These are phyloP conservation scores for Pelodiscus sinensis DNA, from an alignment of 2,113 vertebrate genomes.

Conservation along the genomic window DNA sequence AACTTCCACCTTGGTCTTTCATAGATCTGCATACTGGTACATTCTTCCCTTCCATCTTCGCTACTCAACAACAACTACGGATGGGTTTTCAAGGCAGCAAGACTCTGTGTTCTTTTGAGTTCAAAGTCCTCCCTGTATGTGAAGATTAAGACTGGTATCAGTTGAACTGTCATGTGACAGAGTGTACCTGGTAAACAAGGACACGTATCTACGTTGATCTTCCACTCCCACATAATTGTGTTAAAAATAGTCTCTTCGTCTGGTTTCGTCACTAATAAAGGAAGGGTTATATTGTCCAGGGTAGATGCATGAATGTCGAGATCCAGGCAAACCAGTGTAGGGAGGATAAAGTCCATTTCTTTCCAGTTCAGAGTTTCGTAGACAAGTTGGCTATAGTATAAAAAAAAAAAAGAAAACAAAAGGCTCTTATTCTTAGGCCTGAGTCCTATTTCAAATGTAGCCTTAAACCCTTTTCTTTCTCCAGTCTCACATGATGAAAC, in stretches of 20 bases:
- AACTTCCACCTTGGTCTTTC: constrained; percentile 30
- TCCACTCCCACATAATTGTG: constrained; percentile 5
- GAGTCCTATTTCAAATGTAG: constrained; percentile 24
- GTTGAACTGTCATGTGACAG: constrained; percentile 19
- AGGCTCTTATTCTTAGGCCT: constrained; percentile 13
- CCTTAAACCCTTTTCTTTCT: background rate
- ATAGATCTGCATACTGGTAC: constrained; percentile 1
- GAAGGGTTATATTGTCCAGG: constrained; percentile 96
- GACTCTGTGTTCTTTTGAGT: background rate
- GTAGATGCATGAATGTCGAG: constrained; percentile 97
- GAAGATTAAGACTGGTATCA: constrained; percentile 36
- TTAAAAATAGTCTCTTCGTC: constrained; percentile 97
- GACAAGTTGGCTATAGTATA: constrained; percentile 79
- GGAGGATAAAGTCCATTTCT: constrained; percentile 91
- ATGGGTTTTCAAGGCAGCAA: constrained; percentile 12
- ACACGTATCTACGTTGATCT: constrained; percentile 21
- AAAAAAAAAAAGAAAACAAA: constrained; percentile 31
- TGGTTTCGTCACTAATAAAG: constrained; percentile 94
- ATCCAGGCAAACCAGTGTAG: constrained; percentile 93
- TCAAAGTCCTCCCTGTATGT: constrained; percentile 53
- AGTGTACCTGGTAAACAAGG: constrained; percentile 40
- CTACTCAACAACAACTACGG: constrained; percentile 5
- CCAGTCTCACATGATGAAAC: background rate
- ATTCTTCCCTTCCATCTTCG: constrained; percentile 9
- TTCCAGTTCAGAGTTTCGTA: constrained; percentile 94